Evolutionary conservation across 2,888 invertebrate genomes (phyloP), one percentile per base, ranked within the genome.

Genomic region (Platypus cylindrus): DNA sequence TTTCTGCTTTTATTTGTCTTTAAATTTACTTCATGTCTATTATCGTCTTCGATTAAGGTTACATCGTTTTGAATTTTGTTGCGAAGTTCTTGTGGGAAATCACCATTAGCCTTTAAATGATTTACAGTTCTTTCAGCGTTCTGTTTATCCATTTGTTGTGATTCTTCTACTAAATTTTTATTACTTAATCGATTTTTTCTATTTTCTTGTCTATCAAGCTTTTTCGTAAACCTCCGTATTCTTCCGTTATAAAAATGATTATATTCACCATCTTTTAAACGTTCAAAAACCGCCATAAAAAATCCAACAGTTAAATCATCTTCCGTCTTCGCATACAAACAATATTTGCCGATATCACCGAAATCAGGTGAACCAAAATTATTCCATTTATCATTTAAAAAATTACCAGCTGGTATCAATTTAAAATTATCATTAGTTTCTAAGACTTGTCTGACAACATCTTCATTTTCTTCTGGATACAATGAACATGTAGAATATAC

Each of bases 401-500:
- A 52, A 30, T 73, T 66, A 44, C 70, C 71, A 1, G 70, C 68
- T 39, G 75, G 68, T 22, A 76, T 66, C 1, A 83, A 65, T 45
- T 71, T 69, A 62, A 77, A 83, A 30, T 70, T 63, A 0, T 65
- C 45, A 43, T 65, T 62, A 48, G 68, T 65, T 39, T 67, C 43
- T 22, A 81, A 63, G 3, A 78, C 76, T 52, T 81, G 78, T 9
- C 75, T 68, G 1, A 91, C 71, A 0, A 98, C 95, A 47, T 77
- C 67, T 62, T 98, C 98, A 56, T 98, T 98, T 65, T 95, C 94
- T 62, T 87, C 80, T 0, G 76, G 71, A 56, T 83, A 73, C 7
- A 90, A 52, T 0, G 97, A 98, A 55, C 98, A 98, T 0, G 98
- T 98, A 23, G 95, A 97, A 60, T 98, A 98, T 3, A 94, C 83